Evolutionary conservation across 2,113 vertebrate genomes (phyloP).

Genomic region (Sylvilagus bachmani): DNA sequence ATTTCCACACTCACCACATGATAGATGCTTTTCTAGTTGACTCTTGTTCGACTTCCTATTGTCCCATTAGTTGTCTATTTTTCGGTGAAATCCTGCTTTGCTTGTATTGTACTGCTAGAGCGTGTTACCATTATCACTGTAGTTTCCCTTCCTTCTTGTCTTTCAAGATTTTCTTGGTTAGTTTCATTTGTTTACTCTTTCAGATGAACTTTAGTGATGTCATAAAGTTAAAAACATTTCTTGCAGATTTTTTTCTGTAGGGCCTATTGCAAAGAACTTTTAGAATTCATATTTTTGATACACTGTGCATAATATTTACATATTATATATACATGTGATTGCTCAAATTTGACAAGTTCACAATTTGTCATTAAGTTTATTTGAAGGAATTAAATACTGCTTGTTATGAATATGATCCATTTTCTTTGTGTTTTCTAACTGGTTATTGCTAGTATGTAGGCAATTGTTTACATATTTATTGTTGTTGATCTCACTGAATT

Average conservation of each 20-base stretch:
- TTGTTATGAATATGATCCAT: conserved; percentile 34
- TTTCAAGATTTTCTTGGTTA: conserved; percentile 45
- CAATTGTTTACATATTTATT: conserved; percentile 27
- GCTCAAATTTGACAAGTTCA: conserved; percentile 43
- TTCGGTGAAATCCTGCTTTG: not conserved
- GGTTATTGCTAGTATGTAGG: conserved; percentile 2
- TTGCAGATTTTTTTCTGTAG: too few relatives aligned
- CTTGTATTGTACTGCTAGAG: not conserved
- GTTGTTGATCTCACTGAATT: conserved; percentile 43
- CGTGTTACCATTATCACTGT: not conserved
- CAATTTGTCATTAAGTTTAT: conserved; percentile 24
- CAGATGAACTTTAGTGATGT: not conserved
- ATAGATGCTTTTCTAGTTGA: not conserved
- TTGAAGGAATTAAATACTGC: conserved; percentile 37
- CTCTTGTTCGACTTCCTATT: not conserved
- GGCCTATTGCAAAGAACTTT: too few relatives aligned
- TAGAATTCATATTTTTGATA: not conserved
- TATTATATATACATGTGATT: not conserved
- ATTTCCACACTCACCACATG: not conserved
- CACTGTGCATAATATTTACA: conserved; percentile 13
- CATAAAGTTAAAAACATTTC: conserved; percentile 34
- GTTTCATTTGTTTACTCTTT: conserved; percentile 43
- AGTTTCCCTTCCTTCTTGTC: conserved; percentile 37
- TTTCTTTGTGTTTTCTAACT: conserved; percentile 26
- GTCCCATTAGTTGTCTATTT: not conserved